phyloP scores from a whole-genome alignment of 2,113 vertebrate genomes.

The Austrofundulus limnaeus region DNA sequence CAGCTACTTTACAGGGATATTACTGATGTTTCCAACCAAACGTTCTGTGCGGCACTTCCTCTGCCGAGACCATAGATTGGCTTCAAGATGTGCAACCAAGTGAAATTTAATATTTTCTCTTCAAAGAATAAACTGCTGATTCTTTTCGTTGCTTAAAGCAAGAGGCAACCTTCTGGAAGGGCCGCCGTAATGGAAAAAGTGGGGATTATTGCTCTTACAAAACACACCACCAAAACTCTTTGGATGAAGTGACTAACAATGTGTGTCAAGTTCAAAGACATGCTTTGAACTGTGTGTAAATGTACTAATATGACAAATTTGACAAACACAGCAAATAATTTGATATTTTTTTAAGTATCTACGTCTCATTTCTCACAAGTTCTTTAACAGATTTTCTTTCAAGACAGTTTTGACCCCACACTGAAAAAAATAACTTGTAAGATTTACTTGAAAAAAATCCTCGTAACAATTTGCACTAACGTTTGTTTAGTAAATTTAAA shows the following conservation, averaged over 20 bases:
- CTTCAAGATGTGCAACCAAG: slow-evolving; percentile 44
- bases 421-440: too few relatives aligned
- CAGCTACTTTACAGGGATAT: neutral
- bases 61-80: slow-evolving; percentile 17
- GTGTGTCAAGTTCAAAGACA: too few relatives aligned
- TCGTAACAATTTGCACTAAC: too few relatives aligned
- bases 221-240: neutral
- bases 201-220: neutral
- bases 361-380: too few relatives aligned
- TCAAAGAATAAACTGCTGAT: slow-evolving; percentile 20
- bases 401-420: too few relatives aligned
- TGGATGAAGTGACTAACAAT: neutral
- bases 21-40: slow-evolving; percentile 6
- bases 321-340: too few relatives aligned
- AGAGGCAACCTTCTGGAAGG: slow-evolving; percentile 3
- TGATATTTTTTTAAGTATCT: too few relatives aligned
- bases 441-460: too few relatives aligned
- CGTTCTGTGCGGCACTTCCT: slow-evolving; percentile 1
- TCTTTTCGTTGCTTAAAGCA: slow-evolving; percentile 15
- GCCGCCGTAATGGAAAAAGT: slow-evolving; percentile 5
- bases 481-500: too few relatives aligned
- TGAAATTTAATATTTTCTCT: slow-evolving; percentile 25
- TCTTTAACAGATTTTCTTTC: too few relatives aligned
- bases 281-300: too few relatives aligned
- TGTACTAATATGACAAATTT: too few relatives aligned